These are phyloP conservation scores for Choristoneura fumiferana DNA, from an alignment of 1,140 invertebrate species.

Conservation along the genomic window DNA sequence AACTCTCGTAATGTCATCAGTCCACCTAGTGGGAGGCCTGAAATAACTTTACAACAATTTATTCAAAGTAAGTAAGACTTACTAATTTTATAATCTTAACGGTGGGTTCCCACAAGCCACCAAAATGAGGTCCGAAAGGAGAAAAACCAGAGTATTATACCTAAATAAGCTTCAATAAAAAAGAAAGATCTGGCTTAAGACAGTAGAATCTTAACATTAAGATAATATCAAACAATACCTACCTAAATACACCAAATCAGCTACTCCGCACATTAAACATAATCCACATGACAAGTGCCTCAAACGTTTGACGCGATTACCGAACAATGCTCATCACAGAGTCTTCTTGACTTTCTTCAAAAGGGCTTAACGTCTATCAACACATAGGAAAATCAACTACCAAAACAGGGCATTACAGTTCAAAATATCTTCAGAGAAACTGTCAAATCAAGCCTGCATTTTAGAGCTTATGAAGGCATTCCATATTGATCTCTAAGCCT, in stretches of 20 bases:
- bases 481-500: neutral
- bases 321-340: constrained; percentile 39
- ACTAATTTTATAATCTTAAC: no score
- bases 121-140: no score
- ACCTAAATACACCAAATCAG: constrained; percentile 6
- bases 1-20: no score
- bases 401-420: neutral
- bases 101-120: no score
- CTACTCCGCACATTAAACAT: neutral
- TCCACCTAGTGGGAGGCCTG: no score
- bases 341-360: constrained; percentile 12
- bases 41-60: no score
- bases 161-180: no score
- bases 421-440: neutral
- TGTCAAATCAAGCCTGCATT: neutral
- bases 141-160: no score
- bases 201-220: no score
- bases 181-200: no score
- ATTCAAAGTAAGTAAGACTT: no score
- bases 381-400: neutral
- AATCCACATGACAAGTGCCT: constrained; percentile 32
- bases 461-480: constrained; percentile 6
- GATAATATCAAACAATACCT: neutral
- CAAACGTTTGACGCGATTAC: constrained; percentile 43
- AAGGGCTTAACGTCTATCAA: neutral